phyloP scores from a whole-genome alignment of 2,888 invertebrate species.

The Quadriops clusia region DNA sequence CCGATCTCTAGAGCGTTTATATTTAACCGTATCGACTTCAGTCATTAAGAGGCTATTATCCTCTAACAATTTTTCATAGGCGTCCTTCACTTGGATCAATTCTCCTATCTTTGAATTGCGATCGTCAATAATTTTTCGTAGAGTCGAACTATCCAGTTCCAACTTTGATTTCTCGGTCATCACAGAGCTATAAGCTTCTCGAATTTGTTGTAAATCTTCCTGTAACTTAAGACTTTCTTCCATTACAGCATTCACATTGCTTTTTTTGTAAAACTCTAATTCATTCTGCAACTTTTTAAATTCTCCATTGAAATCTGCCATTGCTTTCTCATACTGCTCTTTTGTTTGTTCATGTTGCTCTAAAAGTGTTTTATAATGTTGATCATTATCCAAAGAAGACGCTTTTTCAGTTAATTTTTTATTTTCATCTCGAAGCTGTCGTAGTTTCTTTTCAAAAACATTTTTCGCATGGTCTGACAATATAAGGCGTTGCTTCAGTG shows the following conservation, averaged over 20 bases:
- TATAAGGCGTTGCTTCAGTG: conserved; percentile 21
- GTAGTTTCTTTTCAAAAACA: conserved; percentile 24
- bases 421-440: conserved; percentile 25
- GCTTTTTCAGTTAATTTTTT: conserved; percentile 16
- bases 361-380: conserved; percentile 21
- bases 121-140: conserved; percentile 24
- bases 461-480: conserved; percentile 21
- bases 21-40: conserved; percentile 32
- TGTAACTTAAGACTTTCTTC: conserved; percentile 10
- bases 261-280: conserved; percentile 12
- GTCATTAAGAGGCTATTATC: conserved; percentile 31
- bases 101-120: conserved; percentile 22
- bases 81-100: conserved; percentile 27
- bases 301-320: conserved; percentile 20
- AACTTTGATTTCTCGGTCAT: conserved; percentile 28
- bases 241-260: conserved; percentile 5
- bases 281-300: conserved; percentile 20
- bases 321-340: conserved; percentile 20
- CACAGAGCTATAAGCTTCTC: conserved; percentile 27
- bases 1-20: conserved; percentile 29
- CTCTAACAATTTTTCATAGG: conserved; percentile 32
- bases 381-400: conserved; percentile 15
- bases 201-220: conserved; percentile 22
- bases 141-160: conserved; percentile 26
- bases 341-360: conserved; percentile 22